phyloP scores from a whole-genome alignment of 2,113 vertebrate genomes.

The Lipotes vexillifer region DNA sequence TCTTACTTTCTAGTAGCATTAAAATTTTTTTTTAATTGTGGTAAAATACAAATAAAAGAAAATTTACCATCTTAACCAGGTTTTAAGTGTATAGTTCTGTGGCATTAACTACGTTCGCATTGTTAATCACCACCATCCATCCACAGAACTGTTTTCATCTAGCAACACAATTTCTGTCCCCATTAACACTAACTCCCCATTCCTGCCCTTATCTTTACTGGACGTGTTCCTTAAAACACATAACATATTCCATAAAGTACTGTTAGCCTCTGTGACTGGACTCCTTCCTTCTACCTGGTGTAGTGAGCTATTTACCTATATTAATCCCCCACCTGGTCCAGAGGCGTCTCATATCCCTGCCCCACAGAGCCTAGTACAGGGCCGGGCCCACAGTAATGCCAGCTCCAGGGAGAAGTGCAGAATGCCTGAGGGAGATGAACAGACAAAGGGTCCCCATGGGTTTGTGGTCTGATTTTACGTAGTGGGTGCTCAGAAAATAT shows the following conservation, averaged over 20 bases:
- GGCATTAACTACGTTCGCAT: neutral
- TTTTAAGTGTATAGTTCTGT: neutral
- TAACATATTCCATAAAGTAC: too few species aligned
- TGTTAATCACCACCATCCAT: too few species aligned
- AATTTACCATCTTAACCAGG: neutral
- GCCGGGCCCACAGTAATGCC: too few species aligned
- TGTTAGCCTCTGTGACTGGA: neutral
- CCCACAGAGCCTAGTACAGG: neutral
- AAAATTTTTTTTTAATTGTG: neutral
- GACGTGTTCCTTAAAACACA: too few species aligned
- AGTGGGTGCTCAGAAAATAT: neutral
- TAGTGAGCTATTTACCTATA: too few species aligned
- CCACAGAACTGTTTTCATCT: neutral
- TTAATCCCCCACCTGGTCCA: neutral
- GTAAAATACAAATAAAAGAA: neutral
- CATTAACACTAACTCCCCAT: neutral
- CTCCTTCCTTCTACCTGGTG: neutral
- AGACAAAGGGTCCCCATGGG: neutral
- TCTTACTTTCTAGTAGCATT: neutral
- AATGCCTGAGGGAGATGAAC: neutral
- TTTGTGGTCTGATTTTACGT: neutral
- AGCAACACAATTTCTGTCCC: neutral
- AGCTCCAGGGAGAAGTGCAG: neutral
- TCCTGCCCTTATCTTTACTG: too few species aligned
- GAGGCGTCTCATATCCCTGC: neutral